These are phyloP conservation scores for Hyles lineata DNA, from an alignment of 2,888 invertebrate species.

Conservation along the genomic window DNA sequence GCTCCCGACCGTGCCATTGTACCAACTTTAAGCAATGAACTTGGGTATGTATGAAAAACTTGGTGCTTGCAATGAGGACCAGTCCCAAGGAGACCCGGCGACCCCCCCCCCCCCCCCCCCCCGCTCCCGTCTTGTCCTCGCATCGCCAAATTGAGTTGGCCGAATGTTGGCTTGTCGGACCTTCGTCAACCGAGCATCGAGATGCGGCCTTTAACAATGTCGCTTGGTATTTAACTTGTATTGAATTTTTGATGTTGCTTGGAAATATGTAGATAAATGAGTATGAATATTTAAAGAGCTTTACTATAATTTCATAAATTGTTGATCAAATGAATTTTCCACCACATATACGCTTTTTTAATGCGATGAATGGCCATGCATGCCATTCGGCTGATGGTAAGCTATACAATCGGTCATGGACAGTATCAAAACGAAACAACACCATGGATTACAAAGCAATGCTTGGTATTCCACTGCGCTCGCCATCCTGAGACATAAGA, in stretches of 20 bases:
- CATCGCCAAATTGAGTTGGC: constrained; percentile 22
- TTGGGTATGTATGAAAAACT: constrained; percentile 23
- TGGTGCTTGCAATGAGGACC: constrained; percentile 23
- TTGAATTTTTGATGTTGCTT: constrained; percentile 2
- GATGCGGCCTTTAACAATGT: background rate
- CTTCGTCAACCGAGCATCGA: constrained; percentile 14
- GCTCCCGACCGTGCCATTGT: background rate
- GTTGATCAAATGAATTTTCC: too few species aligned
- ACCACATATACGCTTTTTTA: too few species aligned
- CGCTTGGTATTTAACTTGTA: background rate
- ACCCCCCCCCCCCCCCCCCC: background rate
- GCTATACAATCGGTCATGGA: too few species aligned
- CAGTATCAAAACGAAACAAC: too few species aligned
- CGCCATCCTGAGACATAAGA: too few species aligned
- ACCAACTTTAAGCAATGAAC: constrained; percentile 17
- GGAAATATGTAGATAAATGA: background rate
- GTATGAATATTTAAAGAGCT: background rate
- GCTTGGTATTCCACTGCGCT: too few species aligned
- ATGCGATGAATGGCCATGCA: too few species aligned
- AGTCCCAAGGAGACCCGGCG: background rate
- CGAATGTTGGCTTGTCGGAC: constrained; percentile 22
- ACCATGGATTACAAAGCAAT: too few species aligned
- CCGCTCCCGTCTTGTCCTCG: background rate
- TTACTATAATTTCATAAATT: background rate
- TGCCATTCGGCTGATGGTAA: too few species aligned